Percentiles rank a stretch among this genome's conserved stretches.
phyloP scores from a whole-genome alignment of 2,797 vertebrate genomes.

The Acanthornis magna region DNA sequence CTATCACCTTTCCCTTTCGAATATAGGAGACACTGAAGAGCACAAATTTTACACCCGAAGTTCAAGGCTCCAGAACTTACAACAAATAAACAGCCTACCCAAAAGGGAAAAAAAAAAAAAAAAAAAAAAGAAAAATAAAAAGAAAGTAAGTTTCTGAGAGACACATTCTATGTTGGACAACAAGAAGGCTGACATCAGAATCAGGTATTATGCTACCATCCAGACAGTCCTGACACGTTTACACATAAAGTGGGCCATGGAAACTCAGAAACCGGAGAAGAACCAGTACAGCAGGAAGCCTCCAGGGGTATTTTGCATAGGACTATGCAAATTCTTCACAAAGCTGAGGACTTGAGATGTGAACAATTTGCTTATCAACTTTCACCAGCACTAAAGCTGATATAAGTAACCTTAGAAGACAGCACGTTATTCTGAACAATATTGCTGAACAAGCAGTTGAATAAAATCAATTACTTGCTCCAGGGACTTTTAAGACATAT shows the following conservation, averaged over 20 bases:
- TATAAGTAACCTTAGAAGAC: not conserved
- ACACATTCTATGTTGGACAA: not conserved
- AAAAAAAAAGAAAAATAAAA: no score
- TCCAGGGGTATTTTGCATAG: not conserved
- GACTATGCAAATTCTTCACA: not conserved
- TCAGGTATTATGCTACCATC: not conserved
- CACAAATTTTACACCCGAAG: not conserved
- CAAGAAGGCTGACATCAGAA: not conserved
- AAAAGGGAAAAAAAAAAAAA: no score
- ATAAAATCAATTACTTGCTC: slow-evolving; percentile 37
- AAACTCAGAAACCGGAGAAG: not conserved
- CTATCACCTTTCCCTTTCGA: not conserved
- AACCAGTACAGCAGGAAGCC: not conserved
- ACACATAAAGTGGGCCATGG: not conserved
- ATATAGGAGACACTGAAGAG: not conserved
- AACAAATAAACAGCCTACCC: not conserved
- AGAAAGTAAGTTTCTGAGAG: not conserved
- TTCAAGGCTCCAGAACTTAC: not conserved
- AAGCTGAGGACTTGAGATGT: not conserved
- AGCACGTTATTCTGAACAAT: not conserved
- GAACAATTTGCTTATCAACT: not conserved
- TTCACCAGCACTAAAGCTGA: slow-evolving; percentile 7
- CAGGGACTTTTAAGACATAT: slow-evolving; percentile 4
- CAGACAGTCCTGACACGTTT: not conserved
- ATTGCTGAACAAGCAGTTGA: slow-evolving; percentile 16